Percentiles rank a stretch among this genome's conserved stretches.
These are phyloP conservation scores for Periplaneta americana DNA, from an alignment of 1,140 invertebrate genomes.

Conservation along the genomic window DNA sequence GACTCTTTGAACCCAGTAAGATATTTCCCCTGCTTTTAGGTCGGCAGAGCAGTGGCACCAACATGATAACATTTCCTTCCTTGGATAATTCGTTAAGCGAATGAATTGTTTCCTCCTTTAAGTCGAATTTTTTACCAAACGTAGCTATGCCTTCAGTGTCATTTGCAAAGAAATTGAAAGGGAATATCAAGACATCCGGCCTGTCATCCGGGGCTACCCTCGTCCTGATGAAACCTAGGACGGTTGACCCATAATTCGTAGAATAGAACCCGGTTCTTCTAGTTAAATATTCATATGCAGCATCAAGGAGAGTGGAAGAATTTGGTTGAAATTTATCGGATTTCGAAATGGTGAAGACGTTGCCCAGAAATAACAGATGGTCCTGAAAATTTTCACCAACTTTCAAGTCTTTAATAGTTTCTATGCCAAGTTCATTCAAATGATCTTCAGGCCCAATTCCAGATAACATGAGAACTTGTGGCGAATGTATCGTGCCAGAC, in stretches of 20 bases:
- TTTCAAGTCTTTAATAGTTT: constrained; percentile 49
- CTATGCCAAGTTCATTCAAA: constrained; percentile 23
- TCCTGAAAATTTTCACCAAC: constrained; percentile 77
- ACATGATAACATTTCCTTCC: constrained; percentile 57
- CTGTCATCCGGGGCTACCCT: constrained; percentile 17
- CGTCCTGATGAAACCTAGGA: constrained; percentile 40
- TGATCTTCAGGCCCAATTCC: constrained; percentile 38
- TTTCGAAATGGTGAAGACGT: constrained; percentile 58
- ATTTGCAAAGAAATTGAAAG: background rate
- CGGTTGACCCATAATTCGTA: constrained; percentile 46
- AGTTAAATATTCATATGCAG: constrained; percentile 33
- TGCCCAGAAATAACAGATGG: constrained; percentile 62
- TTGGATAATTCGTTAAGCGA: constrained; percentile 60
- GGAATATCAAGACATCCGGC: background rate
- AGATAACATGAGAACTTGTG: too few species aligned
- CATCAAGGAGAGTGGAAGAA: constrained; percentile 54
- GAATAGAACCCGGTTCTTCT: constrained; percentile 39
- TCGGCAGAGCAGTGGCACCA: constrained; percentile 59
- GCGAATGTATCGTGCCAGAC: constrained; percentile 25
- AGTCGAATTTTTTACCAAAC: constrained; percentile 55
- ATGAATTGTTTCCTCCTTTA: constrained; percentile 58
- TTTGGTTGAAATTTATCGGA: constrained; percentile 57
- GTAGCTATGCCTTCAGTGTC: background rate
- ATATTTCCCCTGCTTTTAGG: constrained; percentile 67
- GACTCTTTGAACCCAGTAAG: constrained; percentile 55